phyloP scores from a whole-genome alignment of 1,140 invertebrate species.

The Papilio polytes region DNA sequence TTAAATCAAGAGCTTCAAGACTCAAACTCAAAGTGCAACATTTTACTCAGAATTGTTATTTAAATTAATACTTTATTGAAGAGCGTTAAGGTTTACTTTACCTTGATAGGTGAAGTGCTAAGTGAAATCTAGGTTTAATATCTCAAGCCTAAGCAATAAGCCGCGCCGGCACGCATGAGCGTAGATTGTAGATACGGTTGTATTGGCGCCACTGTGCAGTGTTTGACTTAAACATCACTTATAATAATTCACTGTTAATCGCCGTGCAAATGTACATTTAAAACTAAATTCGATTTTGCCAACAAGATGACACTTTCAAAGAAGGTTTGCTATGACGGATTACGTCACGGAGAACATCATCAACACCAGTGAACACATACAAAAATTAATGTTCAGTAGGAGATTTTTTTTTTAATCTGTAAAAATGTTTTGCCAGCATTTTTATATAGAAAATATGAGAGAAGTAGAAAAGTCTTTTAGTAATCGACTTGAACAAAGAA shows the following conservation, averaged over 20 bases:
- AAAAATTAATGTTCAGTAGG: no score
- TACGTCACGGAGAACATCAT: no score
- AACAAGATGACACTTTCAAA: no score
- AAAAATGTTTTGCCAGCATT: background rate
- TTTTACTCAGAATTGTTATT: background rate
- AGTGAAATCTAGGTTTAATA: constrained; percentile 72
- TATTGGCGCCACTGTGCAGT: constrained; percentile 52
- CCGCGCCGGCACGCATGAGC: constrained; percentile 57
- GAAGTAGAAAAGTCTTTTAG: background rate
- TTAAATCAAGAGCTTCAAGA: constrained; percentile 58
- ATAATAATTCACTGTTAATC: no score
- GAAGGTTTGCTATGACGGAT: no score
- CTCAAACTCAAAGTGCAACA: constrained; percentile 42
- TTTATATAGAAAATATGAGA: background rate
- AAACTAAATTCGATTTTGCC: no score
- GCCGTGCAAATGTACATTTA: no score
- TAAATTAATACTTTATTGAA: constrained; percentile 37
- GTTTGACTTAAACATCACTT: background rate
- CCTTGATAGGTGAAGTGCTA: constrained; percentile 42
- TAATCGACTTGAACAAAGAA: background rate
- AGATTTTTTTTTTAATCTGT: no score
- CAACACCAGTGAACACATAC: no score
- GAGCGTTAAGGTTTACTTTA: constrained; percentile 38
- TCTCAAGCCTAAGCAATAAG: constrained; percentile 67
- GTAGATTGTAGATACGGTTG: constrained; percentile 61